Percentiles rank a stretch among this genome's conserved stretches.
phyloP scores from a whole-genome alignment of 2,797 vertebrate species.

The Lacerta bilineata region DNA sequence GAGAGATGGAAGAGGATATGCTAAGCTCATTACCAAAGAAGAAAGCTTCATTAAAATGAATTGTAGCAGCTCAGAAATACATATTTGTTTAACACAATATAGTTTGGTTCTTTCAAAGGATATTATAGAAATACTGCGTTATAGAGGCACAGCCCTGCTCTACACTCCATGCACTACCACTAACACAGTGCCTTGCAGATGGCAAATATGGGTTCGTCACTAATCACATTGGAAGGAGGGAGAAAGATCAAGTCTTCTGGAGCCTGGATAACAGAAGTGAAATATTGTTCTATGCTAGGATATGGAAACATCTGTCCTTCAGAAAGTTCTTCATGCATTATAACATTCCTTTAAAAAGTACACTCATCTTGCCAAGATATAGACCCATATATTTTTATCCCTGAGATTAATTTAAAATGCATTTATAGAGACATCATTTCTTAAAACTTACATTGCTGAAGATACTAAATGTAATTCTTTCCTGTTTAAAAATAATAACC shows the following conservation, averaged over 20 bases:
- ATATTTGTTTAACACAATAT: not conserved
- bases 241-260: not conserved
- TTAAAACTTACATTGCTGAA: not conserved
- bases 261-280: not conserved
- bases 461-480: not conserved
- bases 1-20: constrained; percentile 19
- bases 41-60: constrained; percentile 20
- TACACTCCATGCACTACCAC: not conserved
- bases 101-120: not conserved
- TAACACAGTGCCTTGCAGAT: not conserved
- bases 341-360: not conserved
- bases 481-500: not conserved
- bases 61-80: not conserved
- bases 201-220: not conserved
- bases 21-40: not conserved
- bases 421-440: not conserved
- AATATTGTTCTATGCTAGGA: not conserved
- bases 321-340: not conserved
- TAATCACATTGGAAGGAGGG: not conserved
- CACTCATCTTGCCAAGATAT: constrained; percentile 6
- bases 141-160: not conserved
- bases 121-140: not conserved
- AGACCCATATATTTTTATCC: constrained; percentile 5
- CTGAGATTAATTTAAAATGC: not conserved
- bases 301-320: not conserved